A percentile compares a stretch with the other conserved stretches of the same genome.
These are phyloP conservation scores for Drosophila ironensis DNA, from an alignment of 1,140 invertebrate species.

Conservation along the genomic window DNA sequence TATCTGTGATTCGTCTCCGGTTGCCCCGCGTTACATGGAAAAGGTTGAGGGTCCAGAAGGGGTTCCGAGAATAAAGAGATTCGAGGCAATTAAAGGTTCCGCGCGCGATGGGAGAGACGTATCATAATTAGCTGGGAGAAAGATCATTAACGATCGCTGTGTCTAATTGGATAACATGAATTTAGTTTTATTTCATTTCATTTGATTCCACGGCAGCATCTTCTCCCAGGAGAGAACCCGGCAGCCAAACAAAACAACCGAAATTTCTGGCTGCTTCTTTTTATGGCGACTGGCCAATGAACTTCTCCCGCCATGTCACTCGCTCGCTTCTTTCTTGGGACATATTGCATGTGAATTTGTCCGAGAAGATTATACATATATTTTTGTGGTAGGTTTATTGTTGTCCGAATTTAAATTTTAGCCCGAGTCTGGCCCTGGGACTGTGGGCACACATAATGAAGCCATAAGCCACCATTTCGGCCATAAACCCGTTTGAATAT, in stretches of 20 bases:
- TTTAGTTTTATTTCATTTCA: slow-evolving; percentile 74
- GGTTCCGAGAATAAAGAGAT: slow-evolving; percentile 78
- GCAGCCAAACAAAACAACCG: slow-evolving; percentile 36
- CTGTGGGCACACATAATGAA: slow-evolving; percentile 67
- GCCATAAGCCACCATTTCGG: slow-evolving; percentile 72
- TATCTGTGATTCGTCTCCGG: slow-evolving; percentile 41
- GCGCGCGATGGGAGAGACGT: slow-evolving; percentile 8
- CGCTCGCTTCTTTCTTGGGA: slow-evolving; percentile 7
- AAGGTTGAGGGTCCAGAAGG: slow-evolving; percentile 37
- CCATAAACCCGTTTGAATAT: slow-evolving; percentile 78
- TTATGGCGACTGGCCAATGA: slow-evolving; percentile 70
- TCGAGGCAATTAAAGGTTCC: slow-evolving; percentile 67
- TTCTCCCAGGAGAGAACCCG: slow-evolving; percentile 2
- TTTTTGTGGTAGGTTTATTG: slow-evolving; percentile 54
- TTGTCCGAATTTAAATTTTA: slow-evolving; percentile 59
- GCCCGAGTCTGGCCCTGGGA: slow-evolving; percentile 15
- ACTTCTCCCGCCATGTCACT: slow-evolving; percentile 52
- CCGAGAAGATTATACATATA: slow-evolving; percentile 50
- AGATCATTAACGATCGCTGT: slow-evolving; percentile 65
- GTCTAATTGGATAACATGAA: slow-evolving; percentile 80
- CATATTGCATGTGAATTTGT: slow-evolving; percentile 73
- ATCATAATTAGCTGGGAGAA: slow-evolving; percentile 77
- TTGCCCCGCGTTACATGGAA: slow-evolving; percentile 46
- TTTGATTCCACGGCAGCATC: slow-evolving; percentile 72
- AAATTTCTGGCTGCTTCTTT: slow-evolving; percentile 31